phyloP scores from a whole-genome alignment of 2,113 vertebrate species.

The Hippocampus comes region DNA sequence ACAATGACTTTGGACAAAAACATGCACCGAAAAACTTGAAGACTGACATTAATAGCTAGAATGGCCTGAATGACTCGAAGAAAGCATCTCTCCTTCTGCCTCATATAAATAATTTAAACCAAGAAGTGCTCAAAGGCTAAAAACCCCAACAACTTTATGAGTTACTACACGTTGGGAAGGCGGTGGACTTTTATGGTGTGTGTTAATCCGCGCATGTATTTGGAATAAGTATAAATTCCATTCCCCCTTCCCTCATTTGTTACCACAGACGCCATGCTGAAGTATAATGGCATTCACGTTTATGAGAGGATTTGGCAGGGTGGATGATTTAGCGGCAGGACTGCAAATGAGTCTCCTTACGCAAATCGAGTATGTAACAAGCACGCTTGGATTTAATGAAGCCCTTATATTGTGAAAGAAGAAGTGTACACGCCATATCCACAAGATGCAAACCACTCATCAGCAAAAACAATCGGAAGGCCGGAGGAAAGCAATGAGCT shows the following conservation, averaged over 20 bases:
- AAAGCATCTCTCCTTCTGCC: constrained; percentile 8
- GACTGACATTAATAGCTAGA: background rate
- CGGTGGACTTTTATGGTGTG: constrained; percentile 18
- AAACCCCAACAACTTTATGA: constrained; percentile 50
- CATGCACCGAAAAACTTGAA: background rate
- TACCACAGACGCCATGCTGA: constrained; percentile 52
- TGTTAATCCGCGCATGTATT: constrained; percentile 28
- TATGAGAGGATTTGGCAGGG: constrained; percentile 48
- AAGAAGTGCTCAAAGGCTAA: constrained; percentile 57
- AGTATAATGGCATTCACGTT: constrained; percentile 53
- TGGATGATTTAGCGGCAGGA: constrained; percentile 37
- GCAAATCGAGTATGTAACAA: background rate
- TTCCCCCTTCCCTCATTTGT: constrained; percentile 28
- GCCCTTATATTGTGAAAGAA: background rate
- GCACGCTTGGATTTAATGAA: background rate
- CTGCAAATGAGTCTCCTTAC: background rate
- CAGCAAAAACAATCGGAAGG: too few species aligned
- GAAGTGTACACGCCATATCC: too few species aligned
- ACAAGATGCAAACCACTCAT: too few species aligned
- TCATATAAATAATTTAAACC: constrained; percentile 36
- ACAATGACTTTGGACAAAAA: background rate
- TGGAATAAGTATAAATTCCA: constrained; percentile 41
- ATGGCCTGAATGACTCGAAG: background rate
- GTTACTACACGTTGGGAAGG: constrained; percentile 51
- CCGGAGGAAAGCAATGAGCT: too few species aligned